Evolutionary conservation across 2,797 vertebrate species (phyloP), one percentile per base, ranked within the genome.

Genomic region (Sarcophilus harrisii): DNA sequence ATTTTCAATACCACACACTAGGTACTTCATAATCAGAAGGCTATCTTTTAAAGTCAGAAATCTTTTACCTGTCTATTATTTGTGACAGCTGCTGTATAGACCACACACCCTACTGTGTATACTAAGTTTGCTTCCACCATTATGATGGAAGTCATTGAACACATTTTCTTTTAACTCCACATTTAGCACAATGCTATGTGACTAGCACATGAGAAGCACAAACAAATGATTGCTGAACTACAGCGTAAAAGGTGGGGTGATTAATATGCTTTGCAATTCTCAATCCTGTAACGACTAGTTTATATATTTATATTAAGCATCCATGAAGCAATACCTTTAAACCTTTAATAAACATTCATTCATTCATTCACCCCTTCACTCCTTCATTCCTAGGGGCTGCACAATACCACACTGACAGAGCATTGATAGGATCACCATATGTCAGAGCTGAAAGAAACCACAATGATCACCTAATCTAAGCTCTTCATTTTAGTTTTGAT

Each of bases 241-340:
- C 95, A 95, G 0, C 1, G 60, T 0, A 45, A 96, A 97, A 96
- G 96, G 90, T 58, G 97, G 95, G 97, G 96, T 96, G 96, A 98
- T 96, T 95, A 94, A 93, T 97, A 94, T 0, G 11, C 92, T 95
- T 97, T 95, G 92, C 94, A 45, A 62, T 90, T 45, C 73, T 90
- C n/a, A 92, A 58, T 90, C 94, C 95, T 97, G 96, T 97, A 96
- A 97, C 97, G 97, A 49, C 66, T 90, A 92, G 90, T 95, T 96
- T 98, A 97, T 97, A 94, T 49, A 93, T 94, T 97, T 97, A 97
- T 95, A 96, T 92, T 95, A 97, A 98, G 96, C 96, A 94, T 96
- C 92, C 91, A 95, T 95, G 57, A 93, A 94, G 94, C 95, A 97
- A 52, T 66, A 49, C 45, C 92, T 89, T 92, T 95, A 93, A 92